Percentiles rank a stretch among this genome's conserved stretches.
phyloP scores from a whole-genome alignment of 2,797 vertebrate genomes.

The Schizothorax lantsangensis region DNA sequence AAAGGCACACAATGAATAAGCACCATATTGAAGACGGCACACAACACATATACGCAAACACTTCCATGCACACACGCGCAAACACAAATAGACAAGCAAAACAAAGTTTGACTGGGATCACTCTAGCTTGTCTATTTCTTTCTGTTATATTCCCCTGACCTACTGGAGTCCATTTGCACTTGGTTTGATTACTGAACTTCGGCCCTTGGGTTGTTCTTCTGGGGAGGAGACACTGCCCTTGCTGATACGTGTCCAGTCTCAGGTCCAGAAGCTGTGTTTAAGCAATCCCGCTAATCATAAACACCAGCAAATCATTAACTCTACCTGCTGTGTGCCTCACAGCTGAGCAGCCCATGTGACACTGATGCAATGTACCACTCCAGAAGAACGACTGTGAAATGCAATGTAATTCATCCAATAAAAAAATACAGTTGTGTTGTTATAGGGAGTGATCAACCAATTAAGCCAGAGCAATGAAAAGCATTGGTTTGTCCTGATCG shows the following conservation, averaged over 20 bases:
- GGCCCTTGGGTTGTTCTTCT: constrained; percentile 61
- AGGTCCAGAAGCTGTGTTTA: constrained; percentile 64
- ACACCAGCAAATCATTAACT: constrained; percentile 80
- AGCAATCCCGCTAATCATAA: constrained; percentile 77
- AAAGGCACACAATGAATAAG: constrained; percentile 81
- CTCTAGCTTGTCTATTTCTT: neutral
- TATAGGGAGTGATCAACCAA: neutral
- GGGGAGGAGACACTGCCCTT: constrained; percentile 55
- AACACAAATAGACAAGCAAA: constrained; percentile 36
- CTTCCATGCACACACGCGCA: constrained; percentile 55
- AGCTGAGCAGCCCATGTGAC: constrained; percentile 69
- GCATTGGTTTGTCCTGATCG: neutral
- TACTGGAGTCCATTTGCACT: constrained; percentile 55
- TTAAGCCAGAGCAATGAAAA: neutral
- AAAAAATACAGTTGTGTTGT: neutral
- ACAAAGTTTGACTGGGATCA: neutral
- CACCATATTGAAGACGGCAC: constrained; percentile 72
- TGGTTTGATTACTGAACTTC: constrained; percentile 73
- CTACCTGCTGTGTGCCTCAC: constrained; percentile 57
- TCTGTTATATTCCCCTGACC: neutral
- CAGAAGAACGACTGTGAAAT: neutral
- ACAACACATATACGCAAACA: constrained; percentile 39
- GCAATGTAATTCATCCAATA: neutral
- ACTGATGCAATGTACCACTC: constrained; percentile 14
- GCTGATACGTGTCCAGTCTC: constrained; percentile 62